Base-by-base conservation (phyloP, 2,888 invertebrate species). In the Melinopterus prodromus region DNA sequence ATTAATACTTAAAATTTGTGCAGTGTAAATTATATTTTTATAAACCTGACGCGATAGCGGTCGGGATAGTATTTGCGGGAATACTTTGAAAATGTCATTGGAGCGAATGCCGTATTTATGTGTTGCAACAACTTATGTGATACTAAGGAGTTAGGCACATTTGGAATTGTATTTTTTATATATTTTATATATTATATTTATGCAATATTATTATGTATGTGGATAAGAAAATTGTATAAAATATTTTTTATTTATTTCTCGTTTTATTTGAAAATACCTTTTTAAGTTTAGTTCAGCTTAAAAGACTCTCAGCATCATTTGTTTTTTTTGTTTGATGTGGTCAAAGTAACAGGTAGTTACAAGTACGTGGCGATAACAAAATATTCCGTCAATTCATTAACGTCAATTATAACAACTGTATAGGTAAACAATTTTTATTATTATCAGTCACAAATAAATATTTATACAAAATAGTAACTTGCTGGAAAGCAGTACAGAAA, bases 371-470 rank as follows among this genome's bases (percentile, higher is more conserved):
- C 1, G 3, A 3, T 26, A 53, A 53, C 53, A 12, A 53, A 53
- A 53, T 4, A 2, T 9, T 53, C 53, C 1, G 9, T 53, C 12
- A 53, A 1, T 9, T n/a, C n/a, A 53, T 3, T 9, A 53, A 53
- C n/a, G n/a, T n/a, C n/a, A n/a, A n/a, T n/a, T n/a, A 9, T 53
- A 53, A 53, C 53, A 53, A 12, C 9, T 53, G 36, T 80, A 80
- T 84, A 83, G 83, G 83, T 84, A 84, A 86, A 86, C 84, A 84
- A 82, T 84, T 85, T 53, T 53, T 53, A 9, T 53, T 53, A 83
- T 85, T 84, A 86, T 87, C 87, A 87, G 86, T 87, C 87, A 87
- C 87, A 88, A 88, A 87, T 87, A 87, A 87, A 87, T 87, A 86
- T 86, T 84, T 86, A 85, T 86, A 87, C 86, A 87, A 86, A 85